Conservation (phyloP, 2,888 invertebrate genomes). For the Calliphora vomitoria region DNA sequence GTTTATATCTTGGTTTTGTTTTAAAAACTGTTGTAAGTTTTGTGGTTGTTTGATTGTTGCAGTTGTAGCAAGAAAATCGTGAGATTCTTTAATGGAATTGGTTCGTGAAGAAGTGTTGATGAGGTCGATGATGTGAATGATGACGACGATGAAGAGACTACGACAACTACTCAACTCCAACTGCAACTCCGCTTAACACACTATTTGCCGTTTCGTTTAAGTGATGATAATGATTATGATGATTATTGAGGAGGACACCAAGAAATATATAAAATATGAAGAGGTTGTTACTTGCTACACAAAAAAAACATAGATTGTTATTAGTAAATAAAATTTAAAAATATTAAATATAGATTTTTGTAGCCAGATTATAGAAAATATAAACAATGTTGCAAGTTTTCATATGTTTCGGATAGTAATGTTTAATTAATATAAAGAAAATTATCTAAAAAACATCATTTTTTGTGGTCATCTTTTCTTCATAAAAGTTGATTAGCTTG, state of each 20-base stretch:
- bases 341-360: constrained; percentile 30
- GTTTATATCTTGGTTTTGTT: constrained; percentile 32
- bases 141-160: constrained; percentile 72
- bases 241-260: constrained; percentile 61
- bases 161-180: constrained; percentile 60
- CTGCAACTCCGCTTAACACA: constrained; percentile 38
- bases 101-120: constrained; percentile 78
- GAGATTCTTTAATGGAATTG: constrained; percentile 78
- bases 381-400: constrained; percentile 23
- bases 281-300: neutral
- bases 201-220: constrained; percentile 51
- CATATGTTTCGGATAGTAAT: neutral
- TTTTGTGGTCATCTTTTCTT: too few relatives aligned
- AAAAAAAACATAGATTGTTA: constrained; percentile 15
- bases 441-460: too few relatives aligned
- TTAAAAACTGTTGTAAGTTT: constrained; percentile 58
- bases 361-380: neutral
- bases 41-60: constrained; percentile 53
- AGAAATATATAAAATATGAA: constrained; percentile 51
- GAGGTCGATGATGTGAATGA: constrained; percentile 78
- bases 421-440: neutral
- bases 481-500: too few relatives aligned
- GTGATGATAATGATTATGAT: constrained; percentile 55
- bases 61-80: constrained; percentile 76
- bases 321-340: constrained; percentile 10